Conservation (phyloP, 2,888 invertebrate genomes). For the Julus scanicus region DNA sequence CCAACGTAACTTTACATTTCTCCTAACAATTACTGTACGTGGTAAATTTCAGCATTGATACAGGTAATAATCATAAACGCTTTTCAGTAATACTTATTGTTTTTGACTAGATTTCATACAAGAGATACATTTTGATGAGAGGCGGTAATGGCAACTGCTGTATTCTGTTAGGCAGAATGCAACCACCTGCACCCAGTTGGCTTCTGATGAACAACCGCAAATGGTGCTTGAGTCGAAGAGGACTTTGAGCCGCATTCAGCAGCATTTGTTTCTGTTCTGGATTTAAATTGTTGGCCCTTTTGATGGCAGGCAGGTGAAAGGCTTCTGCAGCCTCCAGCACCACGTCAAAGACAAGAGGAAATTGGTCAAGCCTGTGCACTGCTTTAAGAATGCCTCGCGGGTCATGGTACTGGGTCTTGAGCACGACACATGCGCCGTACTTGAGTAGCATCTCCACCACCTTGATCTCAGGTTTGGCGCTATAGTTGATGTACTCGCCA, state of each 20-base stretch:
- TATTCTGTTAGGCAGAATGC: conserved; percentile 70
- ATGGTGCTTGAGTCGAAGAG: conserved; percentile 76
- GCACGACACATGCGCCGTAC: conserved; percentile 82
- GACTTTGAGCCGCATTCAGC: conserved; percentile 75
- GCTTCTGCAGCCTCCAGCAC: conserved; percentile 80
- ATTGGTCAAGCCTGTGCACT: conserved; percentile 74
- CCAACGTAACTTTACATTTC: too few species aligned
- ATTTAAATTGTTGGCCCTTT: conserved; percentile 75
- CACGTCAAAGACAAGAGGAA: conserved; percentile 71
- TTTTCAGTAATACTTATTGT: not conserved
- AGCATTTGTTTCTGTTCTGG: conserved; percentile 75
- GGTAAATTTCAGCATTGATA: not conserved
- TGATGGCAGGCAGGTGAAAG: conserved; percentile 83
- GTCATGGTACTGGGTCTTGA: conserved; percentile 85
- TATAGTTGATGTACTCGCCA: conserved; percentile 84
- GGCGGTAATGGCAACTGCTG: conserved; percentile 74
- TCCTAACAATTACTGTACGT: too few species aligned
- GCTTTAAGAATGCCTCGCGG: conserved; percentile 85
- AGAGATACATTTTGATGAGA: conserved; percentile 75
- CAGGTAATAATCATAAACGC: not conserved
- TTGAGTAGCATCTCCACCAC: conserved; percentile 77
- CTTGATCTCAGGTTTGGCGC: conserved; percentile 75
- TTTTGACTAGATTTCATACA: conserved; percentile 72
- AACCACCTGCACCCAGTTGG: conserved; percentile 68
- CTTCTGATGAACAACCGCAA: conserved; percentile 73